Evolutionary conservation across 1,140 invertebrate genomes (phyloP).

Genomic region (Popillia japonica): DNA sequence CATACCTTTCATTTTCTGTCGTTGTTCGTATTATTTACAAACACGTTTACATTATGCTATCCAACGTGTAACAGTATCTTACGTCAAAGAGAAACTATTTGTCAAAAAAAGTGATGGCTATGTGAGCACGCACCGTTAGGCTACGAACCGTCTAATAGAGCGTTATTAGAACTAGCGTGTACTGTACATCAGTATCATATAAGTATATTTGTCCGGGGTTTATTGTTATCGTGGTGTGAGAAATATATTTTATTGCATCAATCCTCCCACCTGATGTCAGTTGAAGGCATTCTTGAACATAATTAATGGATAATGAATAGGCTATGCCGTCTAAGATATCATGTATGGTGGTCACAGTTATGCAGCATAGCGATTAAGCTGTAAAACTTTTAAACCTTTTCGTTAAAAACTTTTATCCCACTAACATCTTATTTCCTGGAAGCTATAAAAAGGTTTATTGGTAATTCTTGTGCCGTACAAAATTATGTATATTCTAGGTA

Average conservation of each 20-base stretch:
- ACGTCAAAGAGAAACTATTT: neutral
- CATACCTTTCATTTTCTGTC: too few species aligned
- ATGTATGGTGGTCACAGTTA: conserved; percentile 3
- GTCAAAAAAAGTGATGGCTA: neutral
- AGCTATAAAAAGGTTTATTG: conserved; percentile 2
- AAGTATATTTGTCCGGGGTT: conserved; percentile 14
- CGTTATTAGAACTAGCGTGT: conserved; percentile 10
- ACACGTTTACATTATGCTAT: neutral
- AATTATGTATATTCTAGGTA: neutral
- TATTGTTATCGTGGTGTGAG: conserved; percentile 26
- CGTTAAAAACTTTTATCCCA: conserved; percentile 10
- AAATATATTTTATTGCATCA: conserved; percentile 34
- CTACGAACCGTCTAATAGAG: conserved; percentile 14
- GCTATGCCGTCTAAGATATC: neutral
- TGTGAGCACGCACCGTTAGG: neutral
- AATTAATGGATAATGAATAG: conserved; percentile 30
- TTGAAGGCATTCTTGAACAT: conserved; percentile 6
- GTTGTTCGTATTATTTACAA: too few species aligned
- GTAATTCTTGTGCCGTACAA: neutral
- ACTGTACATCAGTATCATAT: conserved; percentile 3
- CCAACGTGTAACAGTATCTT: neutral
- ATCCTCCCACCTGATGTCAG: conserved; percentile 26
- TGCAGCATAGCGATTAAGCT: conserved; percentile 4
- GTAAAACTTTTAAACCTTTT: conserved; percentile 7
- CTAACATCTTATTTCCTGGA: conserved; percentile 9